Evolutionary conservation across 2,797 vertebrate species (phyloP), one percentile per base, ranked within the genome.

Genomic region (Parauchenoglanis ngamensis): DNA sequence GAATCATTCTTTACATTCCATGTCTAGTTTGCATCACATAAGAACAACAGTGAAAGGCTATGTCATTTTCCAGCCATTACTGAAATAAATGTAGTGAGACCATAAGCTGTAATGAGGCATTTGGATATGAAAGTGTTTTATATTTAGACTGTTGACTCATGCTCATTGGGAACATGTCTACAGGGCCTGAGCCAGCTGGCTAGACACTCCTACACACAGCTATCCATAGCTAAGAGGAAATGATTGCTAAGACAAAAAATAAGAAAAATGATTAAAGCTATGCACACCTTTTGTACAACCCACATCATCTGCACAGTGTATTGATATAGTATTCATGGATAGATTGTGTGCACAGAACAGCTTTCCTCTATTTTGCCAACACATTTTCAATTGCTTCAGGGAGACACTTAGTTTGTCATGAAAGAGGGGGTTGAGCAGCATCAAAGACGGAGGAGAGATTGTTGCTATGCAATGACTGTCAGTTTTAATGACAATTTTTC

Each of bases 381-480:
- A 77, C 35, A 59, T 67, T 83, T 56, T 54, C 82, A 68, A 59
- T 84, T 78, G 73, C 82, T 70, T 35, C 57, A 46, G 72, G 72
- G 72, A 35, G 25, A 11, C 25, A 10, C 72, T 87, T 77, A 56
- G 40, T 70, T 88, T 80, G 80, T 63, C 83, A 54, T 68, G 65
- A 85, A 85, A 85, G 28, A 80, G 52, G 35, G 61, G 59, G 59
- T 15, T 84, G 73, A 84, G 68, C 7, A 46, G 72, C 7, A 75
- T 15, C 25, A 40, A 54, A 75, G 40, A 49, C 25, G 49, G 57
- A 40, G 56, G n/a, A 61, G 77, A 79, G 75, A 67, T 79, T 84
- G 75, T 79, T 88, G 83, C 77, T 85, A 73, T 84, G 57, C 68
- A 31, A 75, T 88, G 77, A 46, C 28, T 85, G 83, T 65, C 56